Conservation (phyloP, 2,797 vertebrate species). For the Lindbergichthys nudifrons region DNA sequence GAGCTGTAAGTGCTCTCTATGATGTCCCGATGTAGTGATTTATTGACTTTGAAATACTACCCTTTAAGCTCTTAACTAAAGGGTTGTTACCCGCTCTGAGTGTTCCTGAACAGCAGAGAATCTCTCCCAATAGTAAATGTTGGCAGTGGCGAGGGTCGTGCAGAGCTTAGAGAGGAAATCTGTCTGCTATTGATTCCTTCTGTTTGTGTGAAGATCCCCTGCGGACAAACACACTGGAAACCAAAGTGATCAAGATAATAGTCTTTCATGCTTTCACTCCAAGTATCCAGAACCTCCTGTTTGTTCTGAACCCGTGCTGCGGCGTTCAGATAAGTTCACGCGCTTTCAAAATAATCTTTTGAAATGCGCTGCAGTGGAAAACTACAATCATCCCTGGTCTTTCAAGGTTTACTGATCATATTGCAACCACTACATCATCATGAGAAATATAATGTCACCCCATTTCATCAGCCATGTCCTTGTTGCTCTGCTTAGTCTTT, state of each 20-base stretch:
- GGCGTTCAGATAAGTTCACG: background rate
- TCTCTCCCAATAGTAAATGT: background rate
- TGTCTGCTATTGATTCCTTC: conserved; percentile 60
- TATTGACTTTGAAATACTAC: background rate
- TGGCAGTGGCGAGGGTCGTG: background rate
- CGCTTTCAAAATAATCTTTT: background rate
- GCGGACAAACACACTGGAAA: conserved; percentile 24
- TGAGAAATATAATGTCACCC: background rate
- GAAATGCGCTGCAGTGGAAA: background rate
- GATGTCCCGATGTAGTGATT: background rate
- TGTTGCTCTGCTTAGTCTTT: background rate
- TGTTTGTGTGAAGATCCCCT: conserved; percentile 49
- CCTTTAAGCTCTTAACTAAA: background rate
- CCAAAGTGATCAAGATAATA: conserved; percentile 12
- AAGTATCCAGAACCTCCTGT: background rate
- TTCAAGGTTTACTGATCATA: background rate
- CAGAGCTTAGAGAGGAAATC: conserved; percentile 43
- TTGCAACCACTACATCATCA: background rate
- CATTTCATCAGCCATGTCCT: background rate
- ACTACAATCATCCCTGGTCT: background rate
- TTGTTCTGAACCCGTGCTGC: background rate
- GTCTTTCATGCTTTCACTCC: conserved; percentile 4
- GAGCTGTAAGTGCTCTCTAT: background rate
- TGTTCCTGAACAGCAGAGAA: conserved; percentile 20
- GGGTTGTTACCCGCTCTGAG: background rate